Conservation (phyloP, 2,113 vertebrate species). For the Passerina amoena region DNA sequence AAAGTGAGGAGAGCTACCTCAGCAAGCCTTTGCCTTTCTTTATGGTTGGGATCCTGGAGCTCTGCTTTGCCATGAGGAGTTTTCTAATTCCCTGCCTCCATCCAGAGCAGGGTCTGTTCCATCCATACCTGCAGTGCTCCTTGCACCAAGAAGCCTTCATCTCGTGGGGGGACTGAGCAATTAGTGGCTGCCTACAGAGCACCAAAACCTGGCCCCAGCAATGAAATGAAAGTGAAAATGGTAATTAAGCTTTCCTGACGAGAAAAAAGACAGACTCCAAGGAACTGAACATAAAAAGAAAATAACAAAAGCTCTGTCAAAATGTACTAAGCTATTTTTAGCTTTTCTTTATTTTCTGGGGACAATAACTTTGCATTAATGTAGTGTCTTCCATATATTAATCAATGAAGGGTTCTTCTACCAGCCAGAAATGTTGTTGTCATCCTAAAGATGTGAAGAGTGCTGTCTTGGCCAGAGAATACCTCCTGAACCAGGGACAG, state of each 20-base stretch:
- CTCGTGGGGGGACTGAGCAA: not conserved
- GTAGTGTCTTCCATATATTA: not conserved
- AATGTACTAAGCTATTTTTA: slow-evolving; percentile 18
- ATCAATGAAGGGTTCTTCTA: not conserved
- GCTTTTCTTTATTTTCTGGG: slow-evolving; percentile 1
- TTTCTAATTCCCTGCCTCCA: not conserved
- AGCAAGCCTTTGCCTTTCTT: not conserved
- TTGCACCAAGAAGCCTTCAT: not conserved
- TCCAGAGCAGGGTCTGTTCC: not conserved
- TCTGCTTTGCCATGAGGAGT: not conserved
- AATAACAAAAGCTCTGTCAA: slow-evolving; percentile 40
- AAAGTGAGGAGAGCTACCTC: not conserved
- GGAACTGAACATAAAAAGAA: slow-evolving; percentile 24
- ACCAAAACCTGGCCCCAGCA: not conserved
- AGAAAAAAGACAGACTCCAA: slow-evolving; percentile 7
- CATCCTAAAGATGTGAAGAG: not conserved
- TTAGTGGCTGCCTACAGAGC: not conserved
- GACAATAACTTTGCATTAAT: not conserved
- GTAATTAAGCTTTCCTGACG: slow-evolving; percentile 26
- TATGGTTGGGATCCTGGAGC: not conserved
- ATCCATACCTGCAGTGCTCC: not conserved
- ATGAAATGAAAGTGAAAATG: slow-evolving; percentile 24
- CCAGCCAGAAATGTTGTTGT: not conserved
- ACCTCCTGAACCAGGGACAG: not conserved
- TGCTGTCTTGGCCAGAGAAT: not conserved